Base-by-base conservation (phyloP, 2,797 vertebrate genomes). In the Enteromius trimaculatus region DNA sequence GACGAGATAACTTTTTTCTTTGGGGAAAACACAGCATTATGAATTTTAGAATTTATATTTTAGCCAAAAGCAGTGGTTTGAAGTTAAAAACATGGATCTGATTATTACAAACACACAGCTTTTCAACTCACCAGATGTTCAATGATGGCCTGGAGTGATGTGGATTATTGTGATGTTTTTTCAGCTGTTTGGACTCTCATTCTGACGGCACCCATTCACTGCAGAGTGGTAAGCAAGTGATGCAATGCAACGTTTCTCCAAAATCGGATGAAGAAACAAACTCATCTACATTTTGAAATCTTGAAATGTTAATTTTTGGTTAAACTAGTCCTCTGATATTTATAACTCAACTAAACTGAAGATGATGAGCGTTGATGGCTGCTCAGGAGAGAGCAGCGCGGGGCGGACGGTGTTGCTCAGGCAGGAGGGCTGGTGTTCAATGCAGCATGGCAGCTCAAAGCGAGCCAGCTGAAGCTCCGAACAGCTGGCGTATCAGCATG, bases 401-500 rank as follows among this genome's bases (percentile, higher is more conserved):
- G 62, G 23, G 31, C 10, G 16, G 42, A 51, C 31, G 4, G 23
- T 26, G 51, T 65, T 39, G 19, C 4, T 21, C 42, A 19, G 71
- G 68, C 39, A 34, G 66, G 78, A 44, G 39, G 47, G 84, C 75
- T 44, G 31, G 42, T 71, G 53, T 74, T 68, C 31, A 72, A 53
- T 72, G 68, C 71, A 13, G 55, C 69, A 29, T 81, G 84, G 55
- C 74, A 69, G 80, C 62, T 69, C 26, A 26, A 65, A 72, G 34
- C 19, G 17, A 47, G 37, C 29, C 82, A 77, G 79, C 80, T 82
- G 84, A 76, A 76, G 37, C 60, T 53, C 58, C 34, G 65, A 84
- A 80, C 83, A 81, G 77, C 78, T 88, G 85, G 53, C 10, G 39
- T 78, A 83, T 77, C 44, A 79, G 62, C 66, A 26, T 70, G 64